Percentiles rank a stretch among this genome's conserved stretches.
phyloP scores from a whole-genome alignment of 1,140 invertebrate genomes.

The Globodera ellingtonae region DNA sequence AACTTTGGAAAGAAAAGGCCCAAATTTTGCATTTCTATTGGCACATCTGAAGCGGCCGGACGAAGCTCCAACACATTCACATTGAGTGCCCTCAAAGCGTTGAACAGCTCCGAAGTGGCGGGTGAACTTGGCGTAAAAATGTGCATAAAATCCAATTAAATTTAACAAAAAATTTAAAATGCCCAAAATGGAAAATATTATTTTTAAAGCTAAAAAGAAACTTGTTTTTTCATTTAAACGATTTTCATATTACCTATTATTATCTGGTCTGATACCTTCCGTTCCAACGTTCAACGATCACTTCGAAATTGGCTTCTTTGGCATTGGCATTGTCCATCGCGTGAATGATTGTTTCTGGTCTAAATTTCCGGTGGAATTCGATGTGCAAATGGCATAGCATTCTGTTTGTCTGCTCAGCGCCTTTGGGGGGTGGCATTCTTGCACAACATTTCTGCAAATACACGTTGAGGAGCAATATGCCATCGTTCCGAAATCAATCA shows the following conservation, averaged over 20 bases:
- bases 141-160: not conserved
- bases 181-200: no score
- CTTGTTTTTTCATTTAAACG: not conserved
- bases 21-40: conserved; percentile 27
- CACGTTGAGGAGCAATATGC: no score
- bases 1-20: conserved; percentile 26
- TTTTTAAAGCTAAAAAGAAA: not conserved
- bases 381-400: not conserved
- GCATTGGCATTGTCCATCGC: not conserved
- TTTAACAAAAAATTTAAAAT: not conserved
- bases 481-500: no score
- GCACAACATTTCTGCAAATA: not conserved
- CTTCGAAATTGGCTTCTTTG: not conserved
- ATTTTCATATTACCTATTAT: not conserved
- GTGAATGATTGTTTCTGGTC: not conserved
- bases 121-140: not conserved
- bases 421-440: not conserved
- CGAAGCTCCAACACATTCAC: conserved; percentile 13
- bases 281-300: not conserved
- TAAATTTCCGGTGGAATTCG: not conserved
- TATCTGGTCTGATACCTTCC: not conserved
- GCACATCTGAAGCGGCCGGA: not conserved
- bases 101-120: conserved; percentile 12
- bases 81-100: not conserved
- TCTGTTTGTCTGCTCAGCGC: not conserved